Base-by-base conservation (phyloP, 2,113 vertebrate species). In the Passer domesticus region DNA sequence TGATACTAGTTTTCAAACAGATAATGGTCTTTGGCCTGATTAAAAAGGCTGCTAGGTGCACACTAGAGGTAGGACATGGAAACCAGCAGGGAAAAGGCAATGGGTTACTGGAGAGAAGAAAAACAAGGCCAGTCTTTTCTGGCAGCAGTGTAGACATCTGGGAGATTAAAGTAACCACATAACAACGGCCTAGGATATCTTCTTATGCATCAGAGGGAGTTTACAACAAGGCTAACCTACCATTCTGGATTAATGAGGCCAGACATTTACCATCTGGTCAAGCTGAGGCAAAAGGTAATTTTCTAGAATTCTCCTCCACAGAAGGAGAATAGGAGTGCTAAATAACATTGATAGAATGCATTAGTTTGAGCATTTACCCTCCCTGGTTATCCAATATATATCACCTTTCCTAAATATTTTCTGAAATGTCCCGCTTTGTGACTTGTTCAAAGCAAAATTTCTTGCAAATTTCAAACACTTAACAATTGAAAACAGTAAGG, bases 61-160 rank as follows among this genome's bases (percentile, higher is more conserved):
- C 9, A 35, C 10, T 27, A 69, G 15, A 66, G 24, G 14, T 14
- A 84, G 50, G 18, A 66, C 27, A 74, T 0, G 0, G 13, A 83
- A 92, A 74, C 50, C 60, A 92, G 41, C 21, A 62, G n/a, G n/a
- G 16, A 62, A 81, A 69, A 74, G 37, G 30, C 5, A 11, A 23
- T n/a, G 6, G 10, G 24, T 80, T 70, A 49, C n/a, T n/a, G 27
- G 18, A 74, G 17, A 47, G 27, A 6, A 62, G n/a, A 33, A 62
- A 89, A 35, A 35, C 11, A 76, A 59, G 33, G 46, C 13, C 1
- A 31, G 7, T 64, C 24, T 69, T 64, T 79, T 55, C 41, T 81
- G 50, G 49, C 13, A 87, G 59, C 49, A 56, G 22, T 46, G 39
- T 23, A 84, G 53, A 55, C 25, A 59, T 27, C 35, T 74, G 20